phyloP scores from a whole-genome alignment of 2,113 vertebrate species.

The Pampusana beccarii region DNA sequence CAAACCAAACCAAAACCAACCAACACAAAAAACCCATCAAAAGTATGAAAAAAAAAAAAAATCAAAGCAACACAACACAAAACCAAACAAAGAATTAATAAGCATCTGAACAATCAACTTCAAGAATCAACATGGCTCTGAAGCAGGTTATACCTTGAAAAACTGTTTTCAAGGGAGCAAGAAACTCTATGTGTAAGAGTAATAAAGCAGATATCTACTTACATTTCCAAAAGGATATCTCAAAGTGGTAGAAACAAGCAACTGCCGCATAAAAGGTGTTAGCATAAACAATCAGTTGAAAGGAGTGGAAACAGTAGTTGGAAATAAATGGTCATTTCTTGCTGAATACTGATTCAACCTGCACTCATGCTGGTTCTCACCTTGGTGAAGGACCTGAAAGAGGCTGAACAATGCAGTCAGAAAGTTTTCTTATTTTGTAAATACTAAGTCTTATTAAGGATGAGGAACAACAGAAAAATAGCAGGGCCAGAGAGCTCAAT shows the following conservation, averaged over 20 bases:
- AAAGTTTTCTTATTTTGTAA: not conserved
- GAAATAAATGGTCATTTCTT: not conserved
- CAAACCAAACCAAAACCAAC: too few species aligned
- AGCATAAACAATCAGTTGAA: not conserved
- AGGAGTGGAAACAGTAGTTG: not conserved
- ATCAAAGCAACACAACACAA: too few species aligned
- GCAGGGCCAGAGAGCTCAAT: not conserved
- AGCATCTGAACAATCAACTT: not conserved
- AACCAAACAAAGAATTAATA: not conserved
- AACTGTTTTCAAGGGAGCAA: not conserved
- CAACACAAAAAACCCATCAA: too few species aligned
- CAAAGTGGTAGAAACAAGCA: not conserved
- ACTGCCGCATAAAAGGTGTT: not conserved
- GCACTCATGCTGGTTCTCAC: not conserved
- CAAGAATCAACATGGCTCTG: not conserved
- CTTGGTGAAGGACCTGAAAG: not conserved
- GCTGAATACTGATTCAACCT: not conserved
- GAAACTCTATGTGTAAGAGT: not conserved
- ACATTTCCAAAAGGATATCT: not conserved
- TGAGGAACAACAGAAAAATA: not conserved
- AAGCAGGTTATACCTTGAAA: not conserved
- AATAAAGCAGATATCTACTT: not conserved
- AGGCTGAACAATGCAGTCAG: not conserved
- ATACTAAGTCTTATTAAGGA: not conserved
- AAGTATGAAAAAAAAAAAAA: too few species aligned